Evolutionary conservation across 2,797 vertebrate genomes (phyloP).

Genomic region (Halcyon badia): DNA sequence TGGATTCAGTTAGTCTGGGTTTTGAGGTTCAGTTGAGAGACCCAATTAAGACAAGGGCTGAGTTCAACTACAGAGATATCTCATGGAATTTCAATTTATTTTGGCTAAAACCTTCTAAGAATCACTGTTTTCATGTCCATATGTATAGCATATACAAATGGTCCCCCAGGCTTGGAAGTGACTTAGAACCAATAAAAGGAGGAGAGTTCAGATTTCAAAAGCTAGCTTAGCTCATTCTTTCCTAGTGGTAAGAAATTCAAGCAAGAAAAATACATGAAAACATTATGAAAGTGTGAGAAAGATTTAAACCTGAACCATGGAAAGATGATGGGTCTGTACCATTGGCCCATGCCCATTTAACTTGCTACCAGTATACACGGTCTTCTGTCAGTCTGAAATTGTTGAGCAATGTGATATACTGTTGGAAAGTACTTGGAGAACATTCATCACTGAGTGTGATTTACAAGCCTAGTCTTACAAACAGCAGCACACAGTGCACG

Average conservation of each 20-base stretch:
- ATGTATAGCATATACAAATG: background rate
- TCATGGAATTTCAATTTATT: background rate
- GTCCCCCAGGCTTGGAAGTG: background rate
- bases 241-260: background rate
- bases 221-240: slow-evolving; percentile 12
- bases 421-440: slow-evolving; percentile 49
- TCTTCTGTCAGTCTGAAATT: background rate
- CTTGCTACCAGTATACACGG: background rate
- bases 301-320: background rate
- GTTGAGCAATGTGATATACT: slow-evolving; percentile 29
- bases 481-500: background rate
- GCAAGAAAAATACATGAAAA: slow-evolving; percentile 20
- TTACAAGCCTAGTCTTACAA: slow-evolving; percentile 37
- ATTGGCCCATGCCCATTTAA: background rate
- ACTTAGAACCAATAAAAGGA: background rate
- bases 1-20: background rate
- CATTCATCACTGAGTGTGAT: background rate
- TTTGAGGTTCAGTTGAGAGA: background rate
- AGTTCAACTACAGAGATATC: background rate
- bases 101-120: background rate
- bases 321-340: background rate
- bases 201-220: background rate
- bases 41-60: background rate
- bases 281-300: background rate
- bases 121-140: background rate